phyloP scores from a whole-genome alignment of 2,888 invertebrate species.

The Xylocampa areola region DNA sequence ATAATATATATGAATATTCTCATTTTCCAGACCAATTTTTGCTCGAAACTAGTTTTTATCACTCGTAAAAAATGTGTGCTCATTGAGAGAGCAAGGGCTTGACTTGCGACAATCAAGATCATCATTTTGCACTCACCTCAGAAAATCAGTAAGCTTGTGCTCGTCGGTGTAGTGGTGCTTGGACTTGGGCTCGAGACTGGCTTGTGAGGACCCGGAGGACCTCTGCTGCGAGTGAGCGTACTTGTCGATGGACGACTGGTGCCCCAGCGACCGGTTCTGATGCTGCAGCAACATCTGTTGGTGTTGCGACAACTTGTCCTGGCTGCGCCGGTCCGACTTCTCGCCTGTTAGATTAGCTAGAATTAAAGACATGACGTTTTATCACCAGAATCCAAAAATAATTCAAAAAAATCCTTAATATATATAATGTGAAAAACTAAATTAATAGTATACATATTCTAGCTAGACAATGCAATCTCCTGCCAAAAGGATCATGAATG shows the following conservation, averaged over 20 bases:
- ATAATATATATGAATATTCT: too few relatives aligned
- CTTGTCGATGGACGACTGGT: constrained; percentile 91
- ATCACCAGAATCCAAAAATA: too few relatives aligned
- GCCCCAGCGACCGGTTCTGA: constrained; percentile 90
- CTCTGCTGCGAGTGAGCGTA: constrained; percentile 86
- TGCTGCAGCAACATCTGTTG: constrained; percentile 92
- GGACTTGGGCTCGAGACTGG: constrained; percentile 76
- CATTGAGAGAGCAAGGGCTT: too few relatives aligned
- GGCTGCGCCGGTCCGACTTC: constrained; percentile 82
- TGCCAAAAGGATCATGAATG: too few relatives aligned
- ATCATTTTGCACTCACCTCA: constrained; percentile 74
- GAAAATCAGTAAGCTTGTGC: constrained; percentile 93
- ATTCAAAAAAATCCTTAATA: too few relatives aligned
- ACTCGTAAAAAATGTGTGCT: too few relatives aligned
- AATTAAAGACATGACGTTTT: constrained; percentile 8
- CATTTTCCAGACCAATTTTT: too few relatives aligned
- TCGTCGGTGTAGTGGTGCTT: constrained; percentile 89
- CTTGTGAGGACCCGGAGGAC: constrained; percentile 81
- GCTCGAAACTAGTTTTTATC: too few relatives aligned
- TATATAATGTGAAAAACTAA: too few relatives aligned
- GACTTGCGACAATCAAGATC: too few relatives aligned
- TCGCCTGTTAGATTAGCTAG: constrained; percentile 81
- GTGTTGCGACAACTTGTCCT: constrained; percentile 89
- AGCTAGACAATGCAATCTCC: too few relatives aligned
- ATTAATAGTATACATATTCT: too few relatives aligned